phyloP scores from a whole-genome alignment of 2,113 vertebrate species.

The Colossoma macropomum region DNA sequence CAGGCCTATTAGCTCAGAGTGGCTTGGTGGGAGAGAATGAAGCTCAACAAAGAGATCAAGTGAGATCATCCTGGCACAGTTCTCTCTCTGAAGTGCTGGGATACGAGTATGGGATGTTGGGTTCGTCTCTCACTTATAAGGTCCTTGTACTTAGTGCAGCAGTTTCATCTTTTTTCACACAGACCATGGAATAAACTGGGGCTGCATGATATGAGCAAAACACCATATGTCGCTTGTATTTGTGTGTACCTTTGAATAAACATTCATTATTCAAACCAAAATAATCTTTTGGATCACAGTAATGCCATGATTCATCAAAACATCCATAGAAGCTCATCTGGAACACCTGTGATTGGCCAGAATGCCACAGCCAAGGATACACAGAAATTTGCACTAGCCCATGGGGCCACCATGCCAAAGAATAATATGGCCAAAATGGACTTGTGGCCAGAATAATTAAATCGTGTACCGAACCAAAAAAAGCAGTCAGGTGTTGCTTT shows the following conservation, averaged over 20 bases:
- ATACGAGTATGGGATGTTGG: background rate
- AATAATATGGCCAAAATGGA: too few relatives aligned
- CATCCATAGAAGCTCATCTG: background rate
- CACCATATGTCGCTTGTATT: background rate
- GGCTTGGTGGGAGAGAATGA: background rate
- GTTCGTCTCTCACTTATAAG: background rate
- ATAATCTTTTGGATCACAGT: background rate
- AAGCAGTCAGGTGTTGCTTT: too few relatives aligned
- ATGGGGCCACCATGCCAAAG: too few relatives aligned
- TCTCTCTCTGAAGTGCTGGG: constrained; percentile 1
- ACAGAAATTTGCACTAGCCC: too few relatives aligned
- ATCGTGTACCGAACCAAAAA: too few relatives aligned
- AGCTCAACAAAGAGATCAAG: background rate
- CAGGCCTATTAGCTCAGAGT: background rate
- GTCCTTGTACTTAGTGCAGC: background rate
- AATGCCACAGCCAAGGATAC: background rate
- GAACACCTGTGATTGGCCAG: background rate
- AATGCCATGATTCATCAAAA: background rate
- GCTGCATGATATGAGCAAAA: background rate
- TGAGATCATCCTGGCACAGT: background rate
- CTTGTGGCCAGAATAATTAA: too few relatives aligned
- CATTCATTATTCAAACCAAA: background rate
- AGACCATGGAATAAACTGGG: background rate
- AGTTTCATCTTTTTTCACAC: too few relatives aligned
- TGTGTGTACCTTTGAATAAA: too few relatives aligned